phyloP scores from a whole-genome alignment of 2,113 vertebrate genomes.

The Beaufortia kweichowensis region DNA sequence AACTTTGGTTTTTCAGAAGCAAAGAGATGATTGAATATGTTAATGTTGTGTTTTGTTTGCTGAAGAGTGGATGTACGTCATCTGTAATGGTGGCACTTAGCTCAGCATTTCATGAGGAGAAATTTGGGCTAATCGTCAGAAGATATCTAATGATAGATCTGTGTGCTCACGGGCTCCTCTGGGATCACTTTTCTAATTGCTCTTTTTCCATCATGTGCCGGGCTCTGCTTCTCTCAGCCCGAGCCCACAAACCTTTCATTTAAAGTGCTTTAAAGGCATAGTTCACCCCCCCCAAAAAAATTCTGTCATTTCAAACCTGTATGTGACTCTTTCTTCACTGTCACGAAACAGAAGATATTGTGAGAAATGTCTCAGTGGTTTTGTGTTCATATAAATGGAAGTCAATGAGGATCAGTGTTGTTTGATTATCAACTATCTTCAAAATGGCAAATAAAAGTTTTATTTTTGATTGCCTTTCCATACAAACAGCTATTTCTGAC shows the following conservation, averaged over 20 bases:
- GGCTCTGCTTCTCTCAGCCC: constrained; percentile 54
- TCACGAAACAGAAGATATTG: neutral
- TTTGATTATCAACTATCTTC: too few species aligned
- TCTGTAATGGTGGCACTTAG: constrained; percentile 50
- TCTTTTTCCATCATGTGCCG: constrained; percentile 60
- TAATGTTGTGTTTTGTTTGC: too few species aligned
- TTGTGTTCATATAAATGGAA: too few species aligned
- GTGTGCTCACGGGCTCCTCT: constrained; percentile 60
- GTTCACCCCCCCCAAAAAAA: too few species aligned
- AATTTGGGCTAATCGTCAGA: constrained; percentile 64
- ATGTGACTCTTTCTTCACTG: too few species aligned
- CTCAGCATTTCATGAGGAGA: constrained; percentile 49
- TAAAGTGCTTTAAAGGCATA: constrained; percentile 37
- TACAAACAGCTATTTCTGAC: too few species aligned
- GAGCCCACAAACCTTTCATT: constrained; percentile 23
- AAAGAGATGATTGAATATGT: constrained; percentile 50
- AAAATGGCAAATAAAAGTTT: too few species aligned
- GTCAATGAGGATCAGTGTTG: too few species aligned
- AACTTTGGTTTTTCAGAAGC: too few species aligned
- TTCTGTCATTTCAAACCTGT: too few species aligned
- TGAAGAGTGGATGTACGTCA: constrained; percentile 46
- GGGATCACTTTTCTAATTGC: constrained; percentile 68
- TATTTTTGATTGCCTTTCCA: neutral
- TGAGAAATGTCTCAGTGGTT: too few species aligned
- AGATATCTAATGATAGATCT: constrained; percentile 65